These are phyloP conservation scores for Andrena camellia DNA, from an alignment of 2,888 invertebrate species.

Conservation along the genomic window DNA sequence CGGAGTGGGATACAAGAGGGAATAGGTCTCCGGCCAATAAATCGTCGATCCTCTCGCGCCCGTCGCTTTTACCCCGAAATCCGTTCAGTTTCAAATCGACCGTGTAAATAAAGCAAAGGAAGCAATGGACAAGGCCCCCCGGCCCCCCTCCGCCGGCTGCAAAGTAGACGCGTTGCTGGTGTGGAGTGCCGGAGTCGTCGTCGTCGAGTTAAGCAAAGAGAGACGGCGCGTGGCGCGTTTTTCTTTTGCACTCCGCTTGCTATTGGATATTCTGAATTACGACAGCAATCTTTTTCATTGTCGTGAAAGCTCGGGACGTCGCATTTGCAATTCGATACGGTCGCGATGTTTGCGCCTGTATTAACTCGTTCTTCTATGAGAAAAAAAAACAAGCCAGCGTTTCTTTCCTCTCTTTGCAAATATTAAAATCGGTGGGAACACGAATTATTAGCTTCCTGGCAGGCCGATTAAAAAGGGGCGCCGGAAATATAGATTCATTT, in stretches of 20 bases:
- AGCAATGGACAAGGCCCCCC: conserved; percentile 59
- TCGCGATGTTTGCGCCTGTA: conserved; percentile 40
- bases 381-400: background rate
- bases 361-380: conserved; percentile 24
- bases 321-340: conserved; percentile 62
- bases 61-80: conserved; percentile 70
- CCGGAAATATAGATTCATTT: too few species aligned
- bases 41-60: conserved; percentile 53
- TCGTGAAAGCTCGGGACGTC: conserved; percentile 50
- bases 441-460: background rate
- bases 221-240: conserved; percentile 8
- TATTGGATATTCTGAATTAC: conserved; percentile 66
- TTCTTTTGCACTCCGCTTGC: conserved; percentile 20
- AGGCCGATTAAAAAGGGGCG: too few species aligned
- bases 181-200: conserved; percentile 43
- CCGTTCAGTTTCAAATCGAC: conserved; percentile 79
- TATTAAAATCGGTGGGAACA: background rate
- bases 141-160: conserved; percentile 50
- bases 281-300: conserved; percentile 57
- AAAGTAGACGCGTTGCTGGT: conserved; percentile 67
- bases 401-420: background rate
- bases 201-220: conserved; percentile 35
- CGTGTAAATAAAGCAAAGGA: conserved; percentile 77
- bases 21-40: conserved; percentile 20
- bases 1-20: background rate